Conservation (phyloP, 1,140 invertebrate genomes). For the Ditylenchus dipsaci region DNA sequence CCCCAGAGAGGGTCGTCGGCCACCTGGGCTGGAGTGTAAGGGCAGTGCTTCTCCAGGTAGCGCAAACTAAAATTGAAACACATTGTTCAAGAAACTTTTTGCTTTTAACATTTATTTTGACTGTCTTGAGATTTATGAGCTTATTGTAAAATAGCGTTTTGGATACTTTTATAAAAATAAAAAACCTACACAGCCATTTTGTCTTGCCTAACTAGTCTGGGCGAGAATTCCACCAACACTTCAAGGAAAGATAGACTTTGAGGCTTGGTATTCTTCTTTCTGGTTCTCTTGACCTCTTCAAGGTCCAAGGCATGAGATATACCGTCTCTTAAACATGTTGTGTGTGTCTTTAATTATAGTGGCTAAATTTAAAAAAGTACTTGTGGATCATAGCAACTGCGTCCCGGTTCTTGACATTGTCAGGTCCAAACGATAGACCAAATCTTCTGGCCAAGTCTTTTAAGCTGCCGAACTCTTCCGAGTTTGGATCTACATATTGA, state of each 20-base stretch:
- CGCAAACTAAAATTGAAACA: constrained; percentile 23
- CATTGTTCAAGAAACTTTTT: not conserved
- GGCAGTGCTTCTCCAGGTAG: constrained; percentile 30
- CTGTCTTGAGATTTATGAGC: no score
- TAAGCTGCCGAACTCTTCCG: constrained; percentile 35
- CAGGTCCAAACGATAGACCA: constrained; percentile 90
- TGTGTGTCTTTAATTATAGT: not conserved
- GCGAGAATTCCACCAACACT: constrained; percentile 39
- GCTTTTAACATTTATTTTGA: constrained; percentile 7
- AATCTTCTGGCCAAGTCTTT: constrained; percentile 91
- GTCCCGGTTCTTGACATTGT: constrained; percentile 93
- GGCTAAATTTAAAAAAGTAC: constrained; percentile 36
- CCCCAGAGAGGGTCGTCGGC: constrained; percentile 10
- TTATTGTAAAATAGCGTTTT: no score
- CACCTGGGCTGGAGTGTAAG: not conserved
- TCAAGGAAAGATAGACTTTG: constrained; percentile 37
- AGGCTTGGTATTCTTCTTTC: not conserved
- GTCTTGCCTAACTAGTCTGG: constrained; percentile 41
- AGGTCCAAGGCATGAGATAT: constrained; percentile 31
- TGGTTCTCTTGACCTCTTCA: constrained; percentile 21
- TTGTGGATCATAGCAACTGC: constrained; percentile 87
- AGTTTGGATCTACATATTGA: constrained; percentile 35
- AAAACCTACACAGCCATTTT: constrained; percentile 39
- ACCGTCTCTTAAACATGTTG: constrained; percentile 24
- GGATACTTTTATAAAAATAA: not conserved